Percentiles rank a stretch among this genome's conserved stretches.
Evolutionary conservation across 1,140 invertebrate species (phyloP).

Genomic region (Calosoma granatense): DNA sequence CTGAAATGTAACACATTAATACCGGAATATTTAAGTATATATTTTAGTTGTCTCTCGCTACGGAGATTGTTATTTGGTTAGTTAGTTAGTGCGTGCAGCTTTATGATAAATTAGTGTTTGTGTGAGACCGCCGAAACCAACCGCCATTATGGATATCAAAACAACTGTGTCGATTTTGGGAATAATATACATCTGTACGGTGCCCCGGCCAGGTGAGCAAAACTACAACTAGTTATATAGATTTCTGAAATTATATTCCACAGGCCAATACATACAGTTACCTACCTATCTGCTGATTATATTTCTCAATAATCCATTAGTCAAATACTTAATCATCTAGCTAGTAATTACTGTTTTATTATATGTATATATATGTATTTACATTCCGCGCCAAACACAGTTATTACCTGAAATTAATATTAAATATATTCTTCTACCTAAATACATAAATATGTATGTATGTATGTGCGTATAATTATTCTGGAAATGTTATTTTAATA

Average conservation of each 20-base stretch:
- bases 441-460: not conserved
- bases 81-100: not conserved
- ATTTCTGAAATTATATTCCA: too few species aligned
- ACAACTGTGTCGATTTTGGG: not conserved
- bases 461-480: not conserved
- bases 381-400: too few species aligned
- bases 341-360: too few species aligned
- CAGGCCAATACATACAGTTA: too few species aligned
- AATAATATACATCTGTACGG: not conserved
- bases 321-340: too few species aligned
- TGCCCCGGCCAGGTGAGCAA: not conserved
- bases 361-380: not conserved
- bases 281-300: too few species aligned
- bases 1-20: not conserved
- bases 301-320: too few species aligned
- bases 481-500: not conserved
- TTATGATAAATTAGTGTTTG: slow-evolving; percentile 5
- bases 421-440: not conserved
- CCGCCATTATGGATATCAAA: slow-evolving; percentile 8
- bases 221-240: not conserved
- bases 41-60: too few species aligned
- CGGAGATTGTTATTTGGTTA: not conserved
- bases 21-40: not conserved
- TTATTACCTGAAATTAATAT: too few species aligned
- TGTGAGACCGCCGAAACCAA: not conserved